Base-by-base conservation (phyloP, 2,888 invertebrate species). In the Drosophila histrio region DNA sequence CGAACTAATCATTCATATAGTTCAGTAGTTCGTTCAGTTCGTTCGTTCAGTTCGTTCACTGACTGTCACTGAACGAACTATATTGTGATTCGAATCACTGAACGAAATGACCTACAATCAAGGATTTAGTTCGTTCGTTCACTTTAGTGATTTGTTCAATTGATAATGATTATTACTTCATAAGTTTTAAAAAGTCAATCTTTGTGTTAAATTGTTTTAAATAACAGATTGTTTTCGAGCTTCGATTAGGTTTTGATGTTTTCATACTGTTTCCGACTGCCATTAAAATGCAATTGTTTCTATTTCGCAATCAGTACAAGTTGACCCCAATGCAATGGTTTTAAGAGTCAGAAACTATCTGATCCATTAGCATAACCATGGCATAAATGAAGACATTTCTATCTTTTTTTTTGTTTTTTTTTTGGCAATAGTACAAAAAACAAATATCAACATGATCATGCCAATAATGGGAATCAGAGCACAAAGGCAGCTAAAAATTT, bases 381-480 rank as follows among this genome's bases (percentile, higher is more conserved):
- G 81, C 79, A 81, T 72, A 85, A 85, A 88, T 87, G 78, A 81
- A 87, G 88, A 87, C 87, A 88, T 87, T 86, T 70, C 64, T 38
- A 32, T 38, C 43, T 53, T 19, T 30, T 50, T 57, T 56, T 41
- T 17, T 17, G 15, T 34, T 46, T 30, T 30, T 43, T 38, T 34
- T 63, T 59, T 47, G 47, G 44, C n/a, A 47, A 52, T 50, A 57
- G n/a, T n/a, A n/a, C n/a, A n/a, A n/a, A 50, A 49, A 54, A 57
- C 50, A 78, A 82, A 79, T 79, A 79, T 79, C 71, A 54, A 62
- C 57, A 58, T 61, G 70, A 65, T 73, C 67, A 80, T 78, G 77
- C 74, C 75, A 80, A 82, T 80, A 87, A 84, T 87, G 86, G 87
- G 85, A 88, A 87, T 72, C 82, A 85, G 85, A 85, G 80, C 88